Base-by-base conservation (phyloP, 2,797 vertebrate species). In the Phrynocephalus forsythii region DNA sequence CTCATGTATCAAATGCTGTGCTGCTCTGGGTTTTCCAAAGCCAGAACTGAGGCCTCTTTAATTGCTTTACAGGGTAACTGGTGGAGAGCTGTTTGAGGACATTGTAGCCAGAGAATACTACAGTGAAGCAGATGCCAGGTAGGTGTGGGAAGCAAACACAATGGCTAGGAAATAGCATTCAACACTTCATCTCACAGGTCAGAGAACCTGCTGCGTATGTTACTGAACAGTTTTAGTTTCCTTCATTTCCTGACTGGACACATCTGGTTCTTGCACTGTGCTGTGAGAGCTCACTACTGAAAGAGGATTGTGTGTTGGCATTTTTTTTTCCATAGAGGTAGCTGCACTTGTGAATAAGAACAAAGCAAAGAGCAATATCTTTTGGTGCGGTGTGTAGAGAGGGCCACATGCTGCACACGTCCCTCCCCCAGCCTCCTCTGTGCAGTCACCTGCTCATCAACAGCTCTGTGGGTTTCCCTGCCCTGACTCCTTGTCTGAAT, bases 81-180 rank as follows among this genome's bases (percentile, higher is more conserved):
- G 99, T 0, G 99, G 99, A 78, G 99, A 99, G 92, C 94, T 99
- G 28, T 99, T 99, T 94, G 98, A 99, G 92, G 99, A 99, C 92
- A 99, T 99, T 0, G 99, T 99, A 93, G 99, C 99, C 92, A 97
- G 99, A 93, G 99, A 99, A 85, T 99, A 99, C 94, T 99, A 99
- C 97, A 99, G 99, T 0, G 99, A 99, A 95, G 98, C 99, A 0
- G 99, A 99, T 80, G 99, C 99, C 96, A 99, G 99, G 98, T 98
- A 96, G 96, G 97, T 84, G 66, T 0, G 0, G 83, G 24, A 76
- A 79, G 66, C 20, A 0, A 0, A 18, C 0, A 0, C 20, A 79
- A 44, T n/a, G 16, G 0, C 38, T 30, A 69, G 28, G 33, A 60
- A 60, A 24, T 50, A 18, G 8, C 15, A 66, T 9, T 28, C 28